Evolutionary conservation across 2,888 invertebrate species (phyloP), one percentile per base, ranked within the genome.

Genomic region (Andricus quercusramuli): DNA sequence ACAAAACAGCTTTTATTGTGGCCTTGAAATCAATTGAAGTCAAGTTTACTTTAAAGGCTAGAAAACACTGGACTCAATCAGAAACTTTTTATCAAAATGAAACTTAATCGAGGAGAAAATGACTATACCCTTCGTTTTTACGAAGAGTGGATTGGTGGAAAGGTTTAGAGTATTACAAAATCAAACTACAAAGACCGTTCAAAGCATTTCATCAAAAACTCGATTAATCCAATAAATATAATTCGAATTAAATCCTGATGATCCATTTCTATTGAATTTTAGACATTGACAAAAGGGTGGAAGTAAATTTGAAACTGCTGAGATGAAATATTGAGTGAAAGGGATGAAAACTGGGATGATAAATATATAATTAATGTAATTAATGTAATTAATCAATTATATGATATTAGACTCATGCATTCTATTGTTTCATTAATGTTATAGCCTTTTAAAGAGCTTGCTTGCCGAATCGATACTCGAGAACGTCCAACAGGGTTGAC

Each of bases 381-480:
- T n/a, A n/a, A n/a, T 41, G 2, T 2, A 41, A 41, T 41, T 11
- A 37, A 8, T 37, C 0, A 8, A 37, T 37, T 37, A 8, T n/a
- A 62, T 62, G 74, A 29, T n/a, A 67, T 47, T n/a, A 17, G 68
- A 44, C 9, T 25, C 17, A 47, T 22, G 15, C 17, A 47, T 22
- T 47, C 25, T 22, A 37, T 59, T 56, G 74, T 74, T 74, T 74
- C 51, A 74, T 56, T 15, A 74, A 74, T 59, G 22, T 32, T 59
- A n/a, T 37, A 74, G 37, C n/a, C 22, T 51, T 51, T 56, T 25
- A 8, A 56, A 22, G 17, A 56, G 74, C 32, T 56, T 56, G n/a
- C 29, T 74, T 29, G n/a, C 59, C n/a, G 11, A 74, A 56, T 74
- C 32, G 74, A 74, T 74, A 74, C 56, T 32, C 15, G 56, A 74